A percentile compares a stretch with the other conserved stretches of the same genome.
These are phyloP conservation scores for Numenius phaeopus DNA, from an alignment of 2,797 vertebrate species.

Conservation along the genomic window DNA sequence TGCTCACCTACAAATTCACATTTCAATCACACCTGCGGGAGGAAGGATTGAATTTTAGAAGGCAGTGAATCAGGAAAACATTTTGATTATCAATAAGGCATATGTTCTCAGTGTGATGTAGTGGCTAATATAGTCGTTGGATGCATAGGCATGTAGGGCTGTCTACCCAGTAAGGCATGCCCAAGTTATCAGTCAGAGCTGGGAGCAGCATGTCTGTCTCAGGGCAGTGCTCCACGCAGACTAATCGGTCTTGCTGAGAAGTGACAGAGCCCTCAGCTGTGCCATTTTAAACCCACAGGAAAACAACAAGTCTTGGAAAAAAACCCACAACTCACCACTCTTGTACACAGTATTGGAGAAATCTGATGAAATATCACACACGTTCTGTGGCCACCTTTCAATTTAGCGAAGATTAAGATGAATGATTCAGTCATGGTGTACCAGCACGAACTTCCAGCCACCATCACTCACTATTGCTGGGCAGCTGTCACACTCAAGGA, in stretches of 20 bases:
- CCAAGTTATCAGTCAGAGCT: neutral
- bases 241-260: neutral
- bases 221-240: neutral
- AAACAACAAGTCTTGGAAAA: neutral
- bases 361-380: neutral
- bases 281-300: neutral
- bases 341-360: neutral
- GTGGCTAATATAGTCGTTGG: neutral
- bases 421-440: neutral
- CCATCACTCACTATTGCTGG: neutral
- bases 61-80: neutral
- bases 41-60: neutral
- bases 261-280: neutral
- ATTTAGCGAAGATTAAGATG: neutral
- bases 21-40: neutral
- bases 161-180: neutral
- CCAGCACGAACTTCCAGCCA: neutral
- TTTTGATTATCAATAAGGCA: neutral
- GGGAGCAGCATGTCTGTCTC: neutral
- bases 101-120: neutral
- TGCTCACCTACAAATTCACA: neutral
- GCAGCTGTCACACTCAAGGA: neutral
- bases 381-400: neutral
- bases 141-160: neutral
- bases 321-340: neutral